Evolutionary conservation across 2,888 invertebrate genomes (phyloP).

Genomic region (Hypsopygia costalis): DNA sequence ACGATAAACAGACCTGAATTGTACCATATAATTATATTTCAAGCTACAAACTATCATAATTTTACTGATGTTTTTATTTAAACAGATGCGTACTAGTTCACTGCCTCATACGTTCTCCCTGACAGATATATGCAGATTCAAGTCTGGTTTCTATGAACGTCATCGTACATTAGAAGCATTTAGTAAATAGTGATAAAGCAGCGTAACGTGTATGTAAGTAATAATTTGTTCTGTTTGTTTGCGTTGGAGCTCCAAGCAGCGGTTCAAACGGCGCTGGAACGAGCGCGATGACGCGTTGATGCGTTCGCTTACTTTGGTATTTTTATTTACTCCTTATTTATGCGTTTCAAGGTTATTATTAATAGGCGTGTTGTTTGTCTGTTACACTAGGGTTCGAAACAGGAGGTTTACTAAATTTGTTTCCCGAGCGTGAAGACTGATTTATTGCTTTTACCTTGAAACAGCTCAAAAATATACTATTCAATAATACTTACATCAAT

Average conservation of each 20-base stretch:
- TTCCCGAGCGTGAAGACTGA: no score
- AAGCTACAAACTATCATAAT: conserved; percentile 31
- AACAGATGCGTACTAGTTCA: conserved; percentile 45
- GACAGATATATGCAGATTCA: conserved; percentile 45
- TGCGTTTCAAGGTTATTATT: conserved; percentile 44
- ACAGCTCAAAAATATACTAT: no score
- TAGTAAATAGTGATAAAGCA: conserved; percentile 56
- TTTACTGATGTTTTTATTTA: conserved; percentile 46
- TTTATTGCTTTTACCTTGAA: no score
- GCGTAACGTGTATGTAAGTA: conserved; percentile 33
- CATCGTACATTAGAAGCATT: conserved; percentile 58
- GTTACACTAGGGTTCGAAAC: no score
- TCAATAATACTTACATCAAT: no score
- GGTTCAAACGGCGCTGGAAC: conserved; percentile 20
- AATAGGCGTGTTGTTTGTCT: no score
- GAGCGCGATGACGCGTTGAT: conserved; percentile 34
- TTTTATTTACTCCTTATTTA: conserved; percentile 37
- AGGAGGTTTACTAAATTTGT: no score
- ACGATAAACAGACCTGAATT: no score
- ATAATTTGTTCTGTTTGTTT: conserved; percentile 60
- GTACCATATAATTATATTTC: no score
- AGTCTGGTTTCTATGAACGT: conserved; percentile 61
- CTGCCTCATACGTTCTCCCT: conserved; percentile 30
- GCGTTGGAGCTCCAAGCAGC: conserved; percentile 24
- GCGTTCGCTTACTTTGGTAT: conserved; percentile 28